Conservation (phyloP, 2,113 vertebrate species). For the Coptodon rendalli region DNA sequence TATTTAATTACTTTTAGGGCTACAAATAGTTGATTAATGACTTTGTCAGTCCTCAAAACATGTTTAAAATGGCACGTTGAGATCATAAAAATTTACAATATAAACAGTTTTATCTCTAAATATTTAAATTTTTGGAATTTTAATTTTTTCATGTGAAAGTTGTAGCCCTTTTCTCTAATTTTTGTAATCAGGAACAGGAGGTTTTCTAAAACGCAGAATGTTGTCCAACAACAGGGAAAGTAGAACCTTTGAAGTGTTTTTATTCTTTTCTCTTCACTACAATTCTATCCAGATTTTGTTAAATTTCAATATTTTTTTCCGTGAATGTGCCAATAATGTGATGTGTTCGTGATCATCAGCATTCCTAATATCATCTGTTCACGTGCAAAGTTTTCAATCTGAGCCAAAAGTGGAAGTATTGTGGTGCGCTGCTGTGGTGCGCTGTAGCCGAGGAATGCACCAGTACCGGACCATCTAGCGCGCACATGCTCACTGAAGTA, state of each 20-base stretch:
- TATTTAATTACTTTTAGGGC: not conserved
- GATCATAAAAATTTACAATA: not conserved
- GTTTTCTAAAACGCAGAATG: not conserved
- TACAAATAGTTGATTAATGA: not conserved
- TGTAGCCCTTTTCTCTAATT: not conserved
- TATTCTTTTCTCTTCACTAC: not conserved
- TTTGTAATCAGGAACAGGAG: not conserved
- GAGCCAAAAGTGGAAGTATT: not conserved
- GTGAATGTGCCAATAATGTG: not conserved
- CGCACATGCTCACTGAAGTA: not conserved
- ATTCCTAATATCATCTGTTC: not conserved
- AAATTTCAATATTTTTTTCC: not conserved
- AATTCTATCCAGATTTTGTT: not conserved
- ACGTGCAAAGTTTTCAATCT: not conserved
- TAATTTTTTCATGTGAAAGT: not conserved
- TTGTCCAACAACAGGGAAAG: not conserved
- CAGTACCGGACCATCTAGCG: not conserved
- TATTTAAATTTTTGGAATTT: not conserved
- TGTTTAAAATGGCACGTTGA: not conserved
- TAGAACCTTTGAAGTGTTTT: not conserved
- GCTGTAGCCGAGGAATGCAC: constrained; percentile 4
- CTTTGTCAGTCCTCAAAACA: not conserved
- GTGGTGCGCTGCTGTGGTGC: not conserved
- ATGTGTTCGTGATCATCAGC: not conserved
- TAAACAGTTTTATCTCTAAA: not conserved